phyloP scores from a whole-genome alignment of 1,140 invertebrate species.

The Neotoxoptera formosana region DNA sequence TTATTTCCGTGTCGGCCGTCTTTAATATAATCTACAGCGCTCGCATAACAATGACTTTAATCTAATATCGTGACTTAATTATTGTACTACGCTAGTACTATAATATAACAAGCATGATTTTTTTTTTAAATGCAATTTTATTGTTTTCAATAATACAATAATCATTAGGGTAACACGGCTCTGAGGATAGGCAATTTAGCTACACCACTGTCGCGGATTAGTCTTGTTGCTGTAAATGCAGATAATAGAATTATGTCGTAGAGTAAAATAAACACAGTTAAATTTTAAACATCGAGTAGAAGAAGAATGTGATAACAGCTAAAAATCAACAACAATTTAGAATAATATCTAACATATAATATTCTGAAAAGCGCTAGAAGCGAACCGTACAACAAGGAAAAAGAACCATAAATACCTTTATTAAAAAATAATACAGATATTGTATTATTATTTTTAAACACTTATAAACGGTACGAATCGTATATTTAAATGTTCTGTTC shows the following conservation, averaged over 20 bases:
- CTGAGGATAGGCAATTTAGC: background rate
- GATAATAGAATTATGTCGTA: background rate
- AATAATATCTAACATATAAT: background rate
- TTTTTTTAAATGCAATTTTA: background rate
- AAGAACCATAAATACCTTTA: background rate
- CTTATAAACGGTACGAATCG: no score
- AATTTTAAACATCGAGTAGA: background rate
- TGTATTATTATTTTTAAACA: background rate
- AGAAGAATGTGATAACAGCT: background rate
- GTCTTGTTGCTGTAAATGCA: background rate
- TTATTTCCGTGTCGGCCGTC: background rate
- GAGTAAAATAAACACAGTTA: background rate
- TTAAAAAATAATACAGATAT: background rate
- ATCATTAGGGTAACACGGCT: background rate
- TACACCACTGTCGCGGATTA: background rate
- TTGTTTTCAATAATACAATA: background rate
- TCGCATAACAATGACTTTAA: background rate
- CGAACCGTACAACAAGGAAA: background rate
- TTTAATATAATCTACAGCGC: background rate
- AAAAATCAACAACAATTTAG: background rate
- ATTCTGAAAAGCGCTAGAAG: background rate
- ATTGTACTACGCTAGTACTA: background rate
- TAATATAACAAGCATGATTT: background rate
- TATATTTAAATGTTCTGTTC: no score
- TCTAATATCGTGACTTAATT: conserved; percentile 12